Base-by-base conservation (phyloP, 35 echinoderm and acorn worm species). In the Apostichopus parvimensis region DNA sequence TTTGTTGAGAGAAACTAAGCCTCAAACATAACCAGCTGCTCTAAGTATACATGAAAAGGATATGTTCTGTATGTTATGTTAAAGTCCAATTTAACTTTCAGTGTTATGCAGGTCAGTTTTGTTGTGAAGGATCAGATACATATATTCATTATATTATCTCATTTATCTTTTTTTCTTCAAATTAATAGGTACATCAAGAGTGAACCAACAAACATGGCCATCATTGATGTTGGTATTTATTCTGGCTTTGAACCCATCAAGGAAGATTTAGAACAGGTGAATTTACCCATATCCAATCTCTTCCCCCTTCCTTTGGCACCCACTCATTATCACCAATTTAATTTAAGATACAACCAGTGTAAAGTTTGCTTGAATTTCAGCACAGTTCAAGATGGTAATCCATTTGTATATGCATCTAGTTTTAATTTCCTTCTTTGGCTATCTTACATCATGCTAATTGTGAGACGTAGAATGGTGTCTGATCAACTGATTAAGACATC, bases 181-280 rank as follows among this genome's bases (percentile, higher is more conserved):
- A 75, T 54, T 64, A 17, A 17, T 57, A 98, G 96, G 22, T 95
- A 98, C 68, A 87, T 57, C 18, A 77, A 75, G 22, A 93, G 92
- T 53, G 92, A 59, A 17, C 85, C 61, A 28, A 95, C 94, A 22
- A 87, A 88, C 79, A 98, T 98, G 96, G 91, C 92, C 21, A 98
- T 98, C 70, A 92, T 98, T 58, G 96, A 95, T 92, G 96, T 98
- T 6, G 96, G 96, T n/a, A 57, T 98, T 24, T 98, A 93, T 83
- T 93, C 96, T 57, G 96, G 96, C 9, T 98, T 95, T 71, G 77
- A 78, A 82, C 94, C 93, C 13, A 79, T 98, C 54, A 87, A 87
- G 65, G 77, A 81, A 21, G 91, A 80, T 57, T 92, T 98, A 57
- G 90, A 95, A 4, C 64, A 84, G 88, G 96, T 98, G 90, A 82